phyloP scores from a whole-genome alignment of 1,140 invertebrate species.

The Drosophila nebulosa region DNA sequence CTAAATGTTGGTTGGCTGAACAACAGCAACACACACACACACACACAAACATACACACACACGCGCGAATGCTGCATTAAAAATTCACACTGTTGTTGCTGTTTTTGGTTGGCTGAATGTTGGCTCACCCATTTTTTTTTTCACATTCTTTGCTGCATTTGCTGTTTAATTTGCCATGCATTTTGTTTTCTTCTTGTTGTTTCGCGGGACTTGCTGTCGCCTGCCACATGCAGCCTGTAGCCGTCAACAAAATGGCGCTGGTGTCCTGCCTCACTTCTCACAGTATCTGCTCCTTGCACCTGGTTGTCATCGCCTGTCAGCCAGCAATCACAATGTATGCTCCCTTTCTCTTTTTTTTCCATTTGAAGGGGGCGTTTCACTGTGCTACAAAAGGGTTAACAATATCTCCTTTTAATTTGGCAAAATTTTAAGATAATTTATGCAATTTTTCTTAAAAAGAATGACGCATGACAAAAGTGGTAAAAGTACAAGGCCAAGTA shows the following conservation, averaged over 20 bases:
- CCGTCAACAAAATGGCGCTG: conserved; percentile 69
- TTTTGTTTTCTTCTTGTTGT: conserved; percentile 41
- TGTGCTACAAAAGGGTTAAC: conserved; percentile 15
- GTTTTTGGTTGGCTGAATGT: conserved; percentile 51
- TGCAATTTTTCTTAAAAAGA: conserved; percentile 21
- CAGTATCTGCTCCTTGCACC: conserved; percentile 28
- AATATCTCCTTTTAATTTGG: conserved; percentile 61
- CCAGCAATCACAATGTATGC: conserved; percentile 7
- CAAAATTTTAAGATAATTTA: conserved; percentile 61
- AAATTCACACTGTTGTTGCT: conserved; percentile 61
- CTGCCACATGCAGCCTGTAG: conserved; percentile 72
- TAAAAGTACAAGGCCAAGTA: no score
- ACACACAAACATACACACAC: conserved; percentile 19
- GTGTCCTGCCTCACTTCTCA: conserved; percentile 16
- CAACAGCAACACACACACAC: conserved; percentile 26
- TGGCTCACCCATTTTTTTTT: conserved; percentile 54
- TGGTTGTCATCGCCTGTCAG: conserved; percentile 49
- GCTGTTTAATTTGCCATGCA: conserved; percentile 55
- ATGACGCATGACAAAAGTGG: not conserved
- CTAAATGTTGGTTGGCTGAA: conserved; percentile 64
- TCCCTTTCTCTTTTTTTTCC: conserved; percentile 15
- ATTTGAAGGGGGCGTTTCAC: conserved; percentile 13
- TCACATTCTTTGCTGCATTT: conserved; percentile 35
- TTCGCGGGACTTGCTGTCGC: conserved; percentile 48
- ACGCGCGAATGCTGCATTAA: conserved; percentile 59